phyloP scores from a whole-genome alignment of 2,888 invertebrate genomes.

The Nymphalis urticae region DNA sequence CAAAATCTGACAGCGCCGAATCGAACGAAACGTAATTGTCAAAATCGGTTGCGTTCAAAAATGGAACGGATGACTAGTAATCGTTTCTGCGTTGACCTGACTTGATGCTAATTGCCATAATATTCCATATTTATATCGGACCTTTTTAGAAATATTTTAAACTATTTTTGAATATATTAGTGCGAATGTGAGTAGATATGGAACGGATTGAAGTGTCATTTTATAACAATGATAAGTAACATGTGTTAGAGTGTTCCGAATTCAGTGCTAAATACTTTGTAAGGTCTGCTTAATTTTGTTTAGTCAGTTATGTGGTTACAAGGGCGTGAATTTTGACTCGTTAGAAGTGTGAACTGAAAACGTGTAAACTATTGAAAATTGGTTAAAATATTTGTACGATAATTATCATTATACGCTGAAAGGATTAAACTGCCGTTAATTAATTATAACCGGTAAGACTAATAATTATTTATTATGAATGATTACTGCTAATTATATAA shows the following conservation, averaged over 20 bases:
- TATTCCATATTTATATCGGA: constrained; percentile 18
- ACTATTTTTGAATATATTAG: constrained; percentile 14
- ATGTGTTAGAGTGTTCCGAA: constrained; percentile 59
- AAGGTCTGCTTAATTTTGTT: constrained; percentile 68
- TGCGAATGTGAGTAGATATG: constrained; percentile 23
- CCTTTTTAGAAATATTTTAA: constrained; percentile 12
- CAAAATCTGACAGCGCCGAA: constrained; percentile 64
- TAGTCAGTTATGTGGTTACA: constrained; percentile 61
- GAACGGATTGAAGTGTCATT: constrained; percentile 48
- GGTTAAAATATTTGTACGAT: constrained; percentile 27
- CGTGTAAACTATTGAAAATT: constrained; percentile 47
- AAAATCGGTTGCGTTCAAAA: constrained; percentile 44
- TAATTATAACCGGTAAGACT: constrained; percentile 31
- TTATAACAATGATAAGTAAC: constrained; percentile 46
- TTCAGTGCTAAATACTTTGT: constrained; percentile 73
- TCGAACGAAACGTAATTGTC: constrained; percentile 34
- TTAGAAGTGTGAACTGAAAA: constrained; percentile 69
- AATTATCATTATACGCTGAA: constrained; percentile 27
- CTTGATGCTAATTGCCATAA: constrained; percentile 39
- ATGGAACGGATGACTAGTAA: constrained; percentile 61
- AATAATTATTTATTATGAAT: neutral
- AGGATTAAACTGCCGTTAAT: constrained; percentile 43
- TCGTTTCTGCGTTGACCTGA: constrained; percentile 57
- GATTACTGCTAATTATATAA: neutral
- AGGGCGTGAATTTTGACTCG: constrained; percentile 74